phyloP scores from a whole-genome alignment of 2,888 invertebrate genomes.

The Calliscelio sp. region DNA sequence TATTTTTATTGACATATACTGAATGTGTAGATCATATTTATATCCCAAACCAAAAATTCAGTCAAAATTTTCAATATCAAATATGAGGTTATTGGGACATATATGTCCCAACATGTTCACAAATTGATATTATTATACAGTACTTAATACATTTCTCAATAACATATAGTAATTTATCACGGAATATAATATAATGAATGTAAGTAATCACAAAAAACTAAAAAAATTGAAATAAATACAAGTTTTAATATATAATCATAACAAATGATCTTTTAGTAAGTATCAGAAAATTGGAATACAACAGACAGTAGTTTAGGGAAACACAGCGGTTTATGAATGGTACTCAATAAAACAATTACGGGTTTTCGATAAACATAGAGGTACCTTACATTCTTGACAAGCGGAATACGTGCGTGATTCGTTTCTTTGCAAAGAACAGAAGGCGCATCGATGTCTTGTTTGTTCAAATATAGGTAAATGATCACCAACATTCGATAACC shows the following conservation, averaged over 20 bases:
- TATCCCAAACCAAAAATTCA: background rate
- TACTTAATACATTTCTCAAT: background rate
- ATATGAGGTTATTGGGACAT: too few species aligned
- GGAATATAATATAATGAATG: too few species aligned
- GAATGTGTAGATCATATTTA: background rate
- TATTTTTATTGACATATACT: background rate
- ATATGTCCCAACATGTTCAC: background rate
- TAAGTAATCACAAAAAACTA: too few species aligned
- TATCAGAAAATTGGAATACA: background rate
- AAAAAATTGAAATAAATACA: too few species aligned
- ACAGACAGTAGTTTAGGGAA: background rate
- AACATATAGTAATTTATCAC: background rate
- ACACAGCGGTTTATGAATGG: background rate
- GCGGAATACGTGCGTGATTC: conserved; percentile 1
- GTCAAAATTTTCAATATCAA: background rate
- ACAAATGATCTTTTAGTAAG: background rate
- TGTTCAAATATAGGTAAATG: conserved; percentile 19
- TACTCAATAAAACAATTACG: conserved; percentile 4
- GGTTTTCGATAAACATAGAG: background rate
- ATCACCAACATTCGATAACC: conserved; percentile 20
- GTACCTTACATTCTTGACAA: background rate
- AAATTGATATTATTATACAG: too few species aligned
- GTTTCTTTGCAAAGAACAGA: background rate
- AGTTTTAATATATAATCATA: too few species aligned
- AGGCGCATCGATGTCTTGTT: conserved; percentile 15